Percentiles rank a stretch among this genome's conserved stretches.
Evolutionary conservation across 1,140 invertebrate species (phyloP).

Genomic region (Drosophila sturtevanti): DNA sequence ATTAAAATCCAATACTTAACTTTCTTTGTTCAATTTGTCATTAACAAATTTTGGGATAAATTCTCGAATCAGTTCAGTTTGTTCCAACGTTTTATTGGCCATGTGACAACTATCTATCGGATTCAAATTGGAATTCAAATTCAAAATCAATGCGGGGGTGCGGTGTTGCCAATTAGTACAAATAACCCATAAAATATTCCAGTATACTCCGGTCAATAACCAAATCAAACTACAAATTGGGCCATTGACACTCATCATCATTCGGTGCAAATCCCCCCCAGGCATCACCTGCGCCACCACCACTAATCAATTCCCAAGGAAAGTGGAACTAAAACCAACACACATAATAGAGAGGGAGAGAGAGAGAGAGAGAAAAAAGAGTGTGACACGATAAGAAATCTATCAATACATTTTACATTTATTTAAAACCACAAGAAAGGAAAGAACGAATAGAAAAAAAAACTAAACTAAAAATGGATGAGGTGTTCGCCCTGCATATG

Average conservation of each 20-base stretch:
- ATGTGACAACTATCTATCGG: slow-evolving; percentile 17
- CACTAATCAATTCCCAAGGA: neutral
- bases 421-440: slow-evolving; percentile 2
- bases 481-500: slow-evolving; percentile 73
- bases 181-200: slow-evolving; percentile 20
- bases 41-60: slow-evolving; percentile 13
- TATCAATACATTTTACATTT: slow-evolving; percentile 10
- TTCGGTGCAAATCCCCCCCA: neutral
- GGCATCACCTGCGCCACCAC: no score
- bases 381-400: neutral
- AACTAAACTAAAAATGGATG: slow-evolving; percentile 64
- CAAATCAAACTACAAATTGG: slow-evolving; percentile 19
- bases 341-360: neutral
- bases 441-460: slow-evolving; percentile 7
- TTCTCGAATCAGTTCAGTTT: neutral
- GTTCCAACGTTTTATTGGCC: no score
- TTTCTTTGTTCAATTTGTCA: slow-evolving; percentile 20
- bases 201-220: neutral
- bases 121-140: slow-evolving; percentile 32
- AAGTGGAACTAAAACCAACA: neutral
- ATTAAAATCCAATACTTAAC: slow-evolving; percentile 15
- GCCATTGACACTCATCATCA: neutral
- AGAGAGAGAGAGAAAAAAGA: neutral
- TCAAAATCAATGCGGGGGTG: slow-evolving; percentile 22
- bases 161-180: slow-evolving; percentile 42